Conservation (phyloP, 1,140 invertebrate genomes). For the Lineus longissimus region DNA sequence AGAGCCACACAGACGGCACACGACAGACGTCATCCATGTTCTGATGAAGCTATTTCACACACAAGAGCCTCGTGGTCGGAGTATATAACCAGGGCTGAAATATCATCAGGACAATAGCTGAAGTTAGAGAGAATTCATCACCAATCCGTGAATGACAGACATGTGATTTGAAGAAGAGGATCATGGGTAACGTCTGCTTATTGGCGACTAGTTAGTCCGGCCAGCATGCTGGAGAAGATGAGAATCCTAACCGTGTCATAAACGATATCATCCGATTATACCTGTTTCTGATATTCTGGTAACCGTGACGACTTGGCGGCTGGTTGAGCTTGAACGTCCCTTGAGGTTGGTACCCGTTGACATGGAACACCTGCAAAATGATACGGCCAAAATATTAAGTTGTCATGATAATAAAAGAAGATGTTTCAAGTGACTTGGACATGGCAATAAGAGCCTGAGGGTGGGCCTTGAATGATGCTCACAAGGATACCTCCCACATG, state of each 20-base stretch:
- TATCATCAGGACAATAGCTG: neutral
- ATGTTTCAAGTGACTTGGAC: too few relatives aligned
- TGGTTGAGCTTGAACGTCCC: slow-evolving; percentile 30
- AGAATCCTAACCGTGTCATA: neutral
- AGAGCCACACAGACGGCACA: too few relatives aligned
- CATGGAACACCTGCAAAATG: slow-evolving; percentile 35
- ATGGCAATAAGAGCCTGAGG: too few relatives aligned
- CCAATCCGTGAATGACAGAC: neutral
- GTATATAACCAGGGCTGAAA: too few relatives aligned
- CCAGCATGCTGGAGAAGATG: neutral
- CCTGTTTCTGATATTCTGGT: slow-evolving; percentile 24
- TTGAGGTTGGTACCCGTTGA: slow-evolving; percentile 44
- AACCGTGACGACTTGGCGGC: slow-evolving; percentile 24
- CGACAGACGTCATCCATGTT: too few relatives aligned
- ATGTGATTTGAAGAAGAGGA: neutral
- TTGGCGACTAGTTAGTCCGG: too few relatives aligned
- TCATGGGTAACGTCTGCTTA: neutral
- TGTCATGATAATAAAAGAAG: too few relatives aligned
- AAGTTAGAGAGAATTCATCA: neutral
- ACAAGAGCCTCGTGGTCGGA: too few relatives aligned
- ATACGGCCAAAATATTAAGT: too few relatives aligned
- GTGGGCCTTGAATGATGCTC: too few relatives aligned
- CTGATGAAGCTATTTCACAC: too few relatives aligned
- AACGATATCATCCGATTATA: slow-evolving; percentile 16
- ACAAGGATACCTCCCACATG: too few relatives aligned